Conservation (phyloP, 2,888 invertebrate genomes). For the Augiades crinisus region DNA sequence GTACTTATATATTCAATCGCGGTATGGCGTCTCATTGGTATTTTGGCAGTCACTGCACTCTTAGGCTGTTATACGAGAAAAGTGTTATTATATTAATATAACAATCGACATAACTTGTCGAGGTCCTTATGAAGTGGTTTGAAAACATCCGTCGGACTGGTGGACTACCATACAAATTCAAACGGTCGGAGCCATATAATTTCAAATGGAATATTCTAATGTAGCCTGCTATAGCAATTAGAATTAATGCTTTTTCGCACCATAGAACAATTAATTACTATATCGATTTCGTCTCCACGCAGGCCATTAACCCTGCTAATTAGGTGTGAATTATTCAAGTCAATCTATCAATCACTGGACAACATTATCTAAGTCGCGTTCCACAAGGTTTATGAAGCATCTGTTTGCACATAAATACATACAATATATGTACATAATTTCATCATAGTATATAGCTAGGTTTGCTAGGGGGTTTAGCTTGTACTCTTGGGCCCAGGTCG, state of each 20-base stretch:
- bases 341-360: conserved; percentile 24
- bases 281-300: conserved; percentile 14
- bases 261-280: conserved; percentile 18
- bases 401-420: conserved; percentile 1
- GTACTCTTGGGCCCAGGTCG: no score
- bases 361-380: conserved; percentile 20
- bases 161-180: no score
- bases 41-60: no score
- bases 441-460: background rate
- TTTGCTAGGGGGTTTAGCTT: no score
- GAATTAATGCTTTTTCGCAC: conserved; percentile 10
- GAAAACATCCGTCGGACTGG: no score
- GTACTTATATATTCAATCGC: no score
- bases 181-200: background rate
- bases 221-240: background rate
- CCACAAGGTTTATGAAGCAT: conserved; percentile 6
- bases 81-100: no score
- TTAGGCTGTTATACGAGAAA: no score
- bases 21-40: no score
- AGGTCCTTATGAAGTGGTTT: no score
- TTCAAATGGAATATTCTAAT: no score
- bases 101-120: no score
- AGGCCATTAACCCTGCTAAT: conserved; percentile 22
- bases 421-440: background rate
- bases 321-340: conserved; percentile 24